Conservation (phyloP, 1,140 invertebrate species). For the Heliconius hermathena region DNA sequence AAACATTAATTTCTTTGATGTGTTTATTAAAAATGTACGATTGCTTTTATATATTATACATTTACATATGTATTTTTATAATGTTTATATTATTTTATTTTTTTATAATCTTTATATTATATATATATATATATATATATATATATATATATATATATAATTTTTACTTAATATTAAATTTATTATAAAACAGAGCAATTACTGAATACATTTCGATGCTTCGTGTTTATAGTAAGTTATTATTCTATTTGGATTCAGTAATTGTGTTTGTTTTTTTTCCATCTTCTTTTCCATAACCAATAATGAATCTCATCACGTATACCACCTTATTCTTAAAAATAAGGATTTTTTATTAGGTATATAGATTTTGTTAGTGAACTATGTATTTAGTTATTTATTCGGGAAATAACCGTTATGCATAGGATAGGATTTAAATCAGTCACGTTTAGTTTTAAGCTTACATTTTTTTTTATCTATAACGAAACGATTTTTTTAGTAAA, state of each 20-base stretch:
- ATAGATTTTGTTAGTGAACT: slow-evolving; percentile 56
- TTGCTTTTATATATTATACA: no score
- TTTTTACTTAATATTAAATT: not conserved
- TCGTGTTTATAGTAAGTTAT: slow-evolving; percentile 33
- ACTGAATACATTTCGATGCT: slow-evolving; percentile 27
- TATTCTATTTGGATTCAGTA: slow-evolving; percentile 31
- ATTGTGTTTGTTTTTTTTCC: not conserved
- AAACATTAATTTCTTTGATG: not conserved
- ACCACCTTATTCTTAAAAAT: slow-evolving; percentile 75
- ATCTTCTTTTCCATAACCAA: not conserved
- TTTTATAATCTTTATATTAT: no score
- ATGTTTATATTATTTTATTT: no score
- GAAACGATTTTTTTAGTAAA: slow-evolving; percentile 41
- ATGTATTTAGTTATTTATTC: slow-evolving; percentile 76
- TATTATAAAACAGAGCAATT: not conserved
- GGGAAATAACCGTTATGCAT: slow-evolving; percentile 70
- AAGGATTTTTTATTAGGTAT: slow-evolving; percentile 69
- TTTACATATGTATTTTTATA: no score
- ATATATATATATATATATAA: no score
- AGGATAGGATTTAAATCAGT: slow-evolving; percentile 48
- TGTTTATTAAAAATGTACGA: not conserved
- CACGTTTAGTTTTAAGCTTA: slow-evolving; percentile 41
- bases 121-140: no score
- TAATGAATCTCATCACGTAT: slow-evolving; percentile 53
- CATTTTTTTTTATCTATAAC: slow-evolving; percentile 16